Evolutionary conservation across 2,113 vertebrate species (phyloP), one percentile per base, ranked within the genome.

Genomic region (Cyprinodon tularosa): DNA sequence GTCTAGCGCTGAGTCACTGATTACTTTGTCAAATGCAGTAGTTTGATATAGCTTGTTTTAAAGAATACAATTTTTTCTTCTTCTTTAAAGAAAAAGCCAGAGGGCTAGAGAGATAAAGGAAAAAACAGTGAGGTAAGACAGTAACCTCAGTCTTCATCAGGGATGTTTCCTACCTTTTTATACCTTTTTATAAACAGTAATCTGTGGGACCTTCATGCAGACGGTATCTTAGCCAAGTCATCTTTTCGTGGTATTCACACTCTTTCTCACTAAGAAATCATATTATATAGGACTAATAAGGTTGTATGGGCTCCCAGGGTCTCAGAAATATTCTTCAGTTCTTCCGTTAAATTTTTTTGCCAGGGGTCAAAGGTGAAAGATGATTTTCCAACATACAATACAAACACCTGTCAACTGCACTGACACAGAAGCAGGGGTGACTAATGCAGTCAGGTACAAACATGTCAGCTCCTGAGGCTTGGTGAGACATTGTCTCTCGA

Each of bases 361-460:
- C 57, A 62, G 37, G 62, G 79, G 82, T 88, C 77, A 86, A 81
- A 83, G 81, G 80, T 87, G 72, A 80, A 76, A 45, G 76, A 74
- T 71, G 72, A 80, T 76, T 76, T 77, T 72, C 72, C 76, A 77
- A 76, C 81, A 86, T 71, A 67, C 84, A 78, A 84, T 67, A 72
- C 71, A 62, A 57, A 48, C 68, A 44, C 66, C 74, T 84, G 79
- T 88, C 74, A 45, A 68, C 63, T 71, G 47, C 65, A 53, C 67
- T 65, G 65, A 69, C 69, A 66, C 64, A 36, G 66, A 84, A 17
- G 72, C 66, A 68, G 42, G 59, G 53, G 79, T 68, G 86, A 84
- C 80, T 73, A 68, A 76, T 75, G 78, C 67, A 76, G 74, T 82
- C 14, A 61, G 48, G 74, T 62, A 44, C 15, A 71, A 81, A 80